Evolutionary conservation across 2,113 vertebrate genomes (phyloP).

Genomic region (Zosterops hypoxanthus): DNA sequence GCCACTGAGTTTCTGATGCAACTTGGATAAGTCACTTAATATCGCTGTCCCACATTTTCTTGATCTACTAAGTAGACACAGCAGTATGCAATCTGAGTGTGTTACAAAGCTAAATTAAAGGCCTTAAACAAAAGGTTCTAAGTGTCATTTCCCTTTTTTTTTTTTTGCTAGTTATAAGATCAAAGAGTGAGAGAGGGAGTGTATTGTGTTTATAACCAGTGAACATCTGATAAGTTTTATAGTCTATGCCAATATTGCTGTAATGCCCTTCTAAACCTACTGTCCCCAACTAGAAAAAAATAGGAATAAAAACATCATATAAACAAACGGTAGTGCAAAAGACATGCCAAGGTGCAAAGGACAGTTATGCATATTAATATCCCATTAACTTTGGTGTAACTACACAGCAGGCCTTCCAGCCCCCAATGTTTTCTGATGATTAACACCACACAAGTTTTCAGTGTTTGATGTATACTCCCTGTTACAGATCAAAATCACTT

Average conservation of each 20-base stretch:
- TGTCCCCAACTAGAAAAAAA: background rate
- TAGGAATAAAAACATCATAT: background rate
- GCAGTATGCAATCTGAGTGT: background rate
- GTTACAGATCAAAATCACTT: background rate
- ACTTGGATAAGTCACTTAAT: background rate
- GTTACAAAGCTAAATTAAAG: constrained; percentile 38
- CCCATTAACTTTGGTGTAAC: background rate
- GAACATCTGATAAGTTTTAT: constrained; percentile 53
- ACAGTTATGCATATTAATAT: background rate
- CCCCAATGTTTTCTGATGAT: background rate
- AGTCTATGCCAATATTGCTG: background rate
- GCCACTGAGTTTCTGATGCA: background rate
- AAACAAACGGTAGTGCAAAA: background rate
- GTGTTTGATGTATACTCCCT: background rate
- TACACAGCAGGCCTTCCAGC: background rate
- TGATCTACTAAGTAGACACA: constrained; percentile 23
- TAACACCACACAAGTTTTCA: background rate
- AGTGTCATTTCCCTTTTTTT: background rate
- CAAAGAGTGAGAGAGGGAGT: background rate
- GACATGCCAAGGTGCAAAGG: background rate
- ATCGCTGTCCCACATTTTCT: background rate
- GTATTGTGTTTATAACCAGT: constrained; percentile 30
- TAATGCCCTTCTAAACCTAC: background rate
- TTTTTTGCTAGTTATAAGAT: constrained; percentile 5
- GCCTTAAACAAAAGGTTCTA: constrained; percentile 18